Evolutionary conservation across 2,888 invertebrate genomes (phyloP).

Genomic region (Leucania comma): DNA sequence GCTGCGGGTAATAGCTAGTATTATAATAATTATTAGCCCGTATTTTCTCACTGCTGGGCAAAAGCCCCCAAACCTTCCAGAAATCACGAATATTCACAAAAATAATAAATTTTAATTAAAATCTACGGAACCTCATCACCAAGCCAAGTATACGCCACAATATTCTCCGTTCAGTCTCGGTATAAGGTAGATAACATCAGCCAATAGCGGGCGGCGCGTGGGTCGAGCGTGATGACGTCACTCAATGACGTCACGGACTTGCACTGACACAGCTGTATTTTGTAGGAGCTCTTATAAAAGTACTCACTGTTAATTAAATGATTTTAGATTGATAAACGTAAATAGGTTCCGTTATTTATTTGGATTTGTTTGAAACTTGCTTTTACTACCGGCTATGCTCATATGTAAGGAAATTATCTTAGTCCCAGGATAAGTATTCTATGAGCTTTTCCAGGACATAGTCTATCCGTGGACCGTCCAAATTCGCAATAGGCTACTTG

Average conservation of each 20-base stretch:
- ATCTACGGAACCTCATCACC: constrained; percentile 39
- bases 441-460: too few relatives aligned
- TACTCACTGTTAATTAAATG: constrained; percentile 35
- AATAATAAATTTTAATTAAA: background rate
- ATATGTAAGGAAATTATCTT: too few relatives aligned
- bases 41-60: too few relatives aligned
- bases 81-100: background rate
- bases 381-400: too few relatives aligned
- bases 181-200: constrained; percentile 54
- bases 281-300: constrained; percentile 23
- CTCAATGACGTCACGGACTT: constrained; percentile 39
- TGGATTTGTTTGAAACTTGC: background rate
- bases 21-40: too few relatives aligned
- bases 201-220: constrained; percentile 52
- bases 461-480: too few relatives aligned
- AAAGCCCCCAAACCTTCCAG: too few relatives aligned
- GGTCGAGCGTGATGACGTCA: constrained; percentile 48
- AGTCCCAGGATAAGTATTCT: too few relatives aligned
- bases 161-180: constrained; percentile 24
- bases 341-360: background rate
- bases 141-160: background rate
- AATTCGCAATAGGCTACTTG: too few relatives aligned
- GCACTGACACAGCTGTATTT: constrained; percentile 31
- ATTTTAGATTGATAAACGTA: constrained; percentile 6
- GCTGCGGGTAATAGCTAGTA: too few relatives aligned